Evolutionary conservation across 2,888 invertebrate genomes (phyloP), one percentile per base, ranked within the genome.

Genomic region (Agrypnus murinus): DNA sequence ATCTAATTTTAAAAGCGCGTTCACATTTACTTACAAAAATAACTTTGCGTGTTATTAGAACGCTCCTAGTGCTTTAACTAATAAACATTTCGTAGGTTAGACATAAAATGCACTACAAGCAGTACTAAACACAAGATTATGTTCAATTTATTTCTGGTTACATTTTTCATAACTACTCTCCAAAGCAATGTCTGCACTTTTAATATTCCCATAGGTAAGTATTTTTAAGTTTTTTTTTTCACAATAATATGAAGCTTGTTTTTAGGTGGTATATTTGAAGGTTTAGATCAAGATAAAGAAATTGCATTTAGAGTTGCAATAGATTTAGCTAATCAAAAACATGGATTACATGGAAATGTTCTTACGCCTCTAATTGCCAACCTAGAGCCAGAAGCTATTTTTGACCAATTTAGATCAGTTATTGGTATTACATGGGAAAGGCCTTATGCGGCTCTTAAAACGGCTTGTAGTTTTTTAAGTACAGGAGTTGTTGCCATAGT

Each of bases 401-500:
- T 55, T 17, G 40, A 55, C 15, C n/a, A 17, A 32, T 9, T 17
- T 34, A 15, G 10, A 36, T 5, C 12, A 31, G 17, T 14, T 10
- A 32, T 64, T 32, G 58, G 19, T 2, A 15, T 63, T 5, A 57
- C 43, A 10, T 64, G 64, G 63, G 65, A 69, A 4, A 58, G 36
- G 10, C 69, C 69, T 3, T 65, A 57, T 25, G n/a, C 36, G 2
- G 65, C 57, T 8, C 15, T 69, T 9, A 7, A 25, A 31, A 19
- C 40, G 0, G 64, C 69, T 10, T 72, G 72, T 63, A 19, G 55
- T 65, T n/a, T 73, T 9, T 64, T 70, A 46, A 53, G 38, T 10
- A 25, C 62, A 12, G 75, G 77, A 1, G 87, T 92, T 0, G 89
- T 89, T 0, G 92, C 88, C 9, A 87, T 93, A 66, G 89, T 93